Conservation (phyloP, 2,113 vertebrate species). For the Montifringilla adamsi region DNA sequence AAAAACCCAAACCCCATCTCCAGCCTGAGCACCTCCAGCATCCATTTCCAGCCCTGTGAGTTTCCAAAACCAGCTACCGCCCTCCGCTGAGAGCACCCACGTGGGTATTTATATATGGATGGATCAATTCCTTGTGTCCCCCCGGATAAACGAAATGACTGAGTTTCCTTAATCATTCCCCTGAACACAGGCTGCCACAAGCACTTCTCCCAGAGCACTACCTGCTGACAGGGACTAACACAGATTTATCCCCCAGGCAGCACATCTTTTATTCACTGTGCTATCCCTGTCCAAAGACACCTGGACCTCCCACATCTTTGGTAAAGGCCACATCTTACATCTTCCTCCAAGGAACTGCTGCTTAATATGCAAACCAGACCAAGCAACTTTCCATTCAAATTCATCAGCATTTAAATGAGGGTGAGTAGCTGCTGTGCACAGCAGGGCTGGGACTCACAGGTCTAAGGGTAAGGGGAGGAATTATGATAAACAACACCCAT, state of each 20-base stretch:
- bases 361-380: neutral
- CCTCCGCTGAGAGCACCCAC: rapidly evolving
- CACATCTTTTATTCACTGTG: neutral
- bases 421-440: neutral
- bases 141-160: neutral
- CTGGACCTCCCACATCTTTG: rapidly evolving
- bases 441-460: neutral
- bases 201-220: neutral
- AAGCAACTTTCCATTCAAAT: neutral
- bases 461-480: neutral
- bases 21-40: neutral
- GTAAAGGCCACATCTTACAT: neutral
- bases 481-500: neutral
- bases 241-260: neutral
- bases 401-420: neutral
- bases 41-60: neutral
- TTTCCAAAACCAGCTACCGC: neutral
- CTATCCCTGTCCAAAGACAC: neutral
- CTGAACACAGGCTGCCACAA: neutral
- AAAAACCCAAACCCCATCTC: neutral
- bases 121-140: neutral
- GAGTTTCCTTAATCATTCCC: neutral
- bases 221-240: neutral
- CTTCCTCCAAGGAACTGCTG: neutral
- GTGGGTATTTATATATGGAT: rapidly evolving